Percentiles rank a stretch among this genome's conserved stretches.
Conservation (phyloP, 2,113 vertebrate species). For the Nothoprocta pentlandii region DNA sequence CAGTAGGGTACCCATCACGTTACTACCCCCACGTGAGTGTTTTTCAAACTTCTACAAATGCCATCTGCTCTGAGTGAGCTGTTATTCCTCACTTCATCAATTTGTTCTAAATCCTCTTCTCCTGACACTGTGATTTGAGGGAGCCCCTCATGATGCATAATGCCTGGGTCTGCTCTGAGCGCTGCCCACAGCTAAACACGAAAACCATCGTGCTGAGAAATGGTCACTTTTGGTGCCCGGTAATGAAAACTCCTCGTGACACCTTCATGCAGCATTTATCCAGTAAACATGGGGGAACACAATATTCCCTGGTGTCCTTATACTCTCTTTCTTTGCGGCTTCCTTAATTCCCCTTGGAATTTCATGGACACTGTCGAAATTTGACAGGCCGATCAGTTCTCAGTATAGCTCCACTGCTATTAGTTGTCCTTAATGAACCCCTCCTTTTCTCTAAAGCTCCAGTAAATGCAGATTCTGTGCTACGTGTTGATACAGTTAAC, state of each 20-base stretch:
- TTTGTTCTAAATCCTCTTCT: not conserved
- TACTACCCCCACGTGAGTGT: not conserved
- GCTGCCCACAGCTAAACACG: not conserved
- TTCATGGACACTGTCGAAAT: not conserved
- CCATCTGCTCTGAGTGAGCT: not conserved
- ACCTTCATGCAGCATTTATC: not conserved
- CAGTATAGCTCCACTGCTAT: not conserved
- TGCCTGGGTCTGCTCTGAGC: not conserved
- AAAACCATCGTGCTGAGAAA: not conserved
- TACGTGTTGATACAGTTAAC: conserved; percentile 41
- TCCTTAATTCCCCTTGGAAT: not conserved
- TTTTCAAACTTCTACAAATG: accelerated
- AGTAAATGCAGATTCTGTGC: not conserved
- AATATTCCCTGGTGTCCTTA: not conserved
- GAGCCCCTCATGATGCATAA: accelerated
- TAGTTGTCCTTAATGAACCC: not conserved
- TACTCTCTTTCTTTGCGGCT: not conserved
- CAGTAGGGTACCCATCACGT: not conserved
- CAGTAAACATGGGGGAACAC: not conserved
- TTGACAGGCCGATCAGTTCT: not conserved
- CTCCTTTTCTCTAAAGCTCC: not conserved
- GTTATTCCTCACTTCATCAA: not conserved
- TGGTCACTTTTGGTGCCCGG: not conserved
- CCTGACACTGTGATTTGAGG: not conserved
- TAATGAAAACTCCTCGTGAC: accelerated